These are phyloP conservation scores for Sander vitreus DNA, from an alignment of 2,113 vertebrate species.

Conservation along the genomic window DNA sequence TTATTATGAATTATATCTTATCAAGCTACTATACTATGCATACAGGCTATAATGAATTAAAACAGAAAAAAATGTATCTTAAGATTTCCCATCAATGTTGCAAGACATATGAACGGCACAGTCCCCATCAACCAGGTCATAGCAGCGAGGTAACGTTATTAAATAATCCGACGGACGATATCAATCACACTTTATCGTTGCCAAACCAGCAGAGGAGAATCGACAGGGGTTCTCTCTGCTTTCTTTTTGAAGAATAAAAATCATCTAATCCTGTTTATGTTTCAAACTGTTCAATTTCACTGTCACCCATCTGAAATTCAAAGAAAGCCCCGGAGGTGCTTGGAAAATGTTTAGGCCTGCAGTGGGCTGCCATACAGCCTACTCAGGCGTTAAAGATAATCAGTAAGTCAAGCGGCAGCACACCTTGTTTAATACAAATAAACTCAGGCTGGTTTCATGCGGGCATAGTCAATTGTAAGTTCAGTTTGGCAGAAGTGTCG, in stretches of 20 bases:
- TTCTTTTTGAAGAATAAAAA: slow-evolving; percentile 30
- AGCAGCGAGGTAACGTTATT: slow-evolving; percentile 21
- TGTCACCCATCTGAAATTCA: slow-evolving; percentile 44
- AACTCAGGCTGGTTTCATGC: slow-evolving; percentile 29
- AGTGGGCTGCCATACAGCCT: slow-evolving; percentile 5
- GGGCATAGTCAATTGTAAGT: slow-evolving; percentile 3
- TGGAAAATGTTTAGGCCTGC: slow-evolving; percentile 38
- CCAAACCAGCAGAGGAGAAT: slow-evolving; percentile 29
- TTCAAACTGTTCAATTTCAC: slow-evolving; percentile 66
- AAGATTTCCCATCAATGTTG: slow-evolving; percentile 8
- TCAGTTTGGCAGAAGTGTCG: slow-evolving; percentile 11
- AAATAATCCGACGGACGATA: slow-evolving; percentile 50
- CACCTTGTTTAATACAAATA: slow-evolving; percentile 44
- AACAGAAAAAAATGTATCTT: neutral
- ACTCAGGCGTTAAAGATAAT: slow-evolving; percentile 54
- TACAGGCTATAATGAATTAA: neutral
- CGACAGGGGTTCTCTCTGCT: slow-evolving; percentile 11
- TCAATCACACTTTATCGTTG: slow-evolving; percentile 32
- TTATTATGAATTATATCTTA: neutral
- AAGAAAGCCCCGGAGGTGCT: slow-evolving; percentile 19
- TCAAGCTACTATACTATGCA: neutral
- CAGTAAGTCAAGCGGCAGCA: slow-evolving; percentile 38
- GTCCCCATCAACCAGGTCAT: neutral
- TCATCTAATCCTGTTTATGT: slow-evolving; percentile 53
- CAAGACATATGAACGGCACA: slow-evolving; percentile 15